Evolutionary conservation across 1,140 invertebrate genomes (phyloP), one percentile per base, ranked within the genome.

Genomic region (Dufourea novaeangliae): DNA sequence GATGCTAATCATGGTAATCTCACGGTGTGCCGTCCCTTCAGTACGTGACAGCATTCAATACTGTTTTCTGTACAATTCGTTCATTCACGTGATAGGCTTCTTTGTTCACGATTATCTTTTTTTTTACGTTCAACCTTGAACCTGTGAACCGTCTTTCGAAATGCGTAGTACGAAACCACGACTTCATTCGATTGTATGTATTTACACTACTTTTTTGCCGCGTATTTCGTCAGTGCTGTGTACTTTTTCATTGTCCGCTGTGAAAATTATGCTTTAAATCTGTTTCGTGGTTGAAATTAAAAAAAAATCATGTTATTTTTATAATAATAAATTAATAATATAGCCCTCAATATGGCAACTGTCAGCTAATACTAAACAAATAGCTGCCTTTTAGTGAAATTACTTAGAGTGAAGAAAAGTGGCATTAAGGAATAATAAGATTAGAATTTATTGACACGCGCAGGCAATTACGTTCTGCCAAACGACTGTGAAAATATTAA

Each of bases 1-100:
- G 87, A 89, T 86, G 82, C 63, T 88, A 89, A 90, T 89, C 84
- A 76, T 68, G 69, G 80, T 84, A 86, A 88, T 85, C 84, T 83
- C 80, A 79, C 82, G 74, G 44, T 56, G 50, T 44, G 25, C 41
- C 41, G 70, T 71, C 70, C 66, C 41, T 52, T 22, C 22, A 46
- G 20, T 52, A 85, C 82, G 72, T 80, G 83, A 80, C 72, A 84
- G 46, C 46, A 37, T 75, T 83, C 77, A 72, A 80, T 83, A 80
- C 59, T 37, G 12, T 68, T 57, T 37, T 25, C 39, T 39, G n/a
- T 69, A 39, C 12, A 77, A 37, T 37, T 61, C 11, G 22, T 25
- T 46, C n/a, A 1, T 50, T 50, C n/a, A 22, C 17, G 12, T 7
- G 27, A n/a, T 20, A 34, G 14, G 0, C 1, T 8, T n/a, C 11